Evolutionary conservation across 2,113 vertebrate genomes (phyloP), one percentile per base, ranked within the genome.

Genomic region (Scalopus aquaticus): DNA sequence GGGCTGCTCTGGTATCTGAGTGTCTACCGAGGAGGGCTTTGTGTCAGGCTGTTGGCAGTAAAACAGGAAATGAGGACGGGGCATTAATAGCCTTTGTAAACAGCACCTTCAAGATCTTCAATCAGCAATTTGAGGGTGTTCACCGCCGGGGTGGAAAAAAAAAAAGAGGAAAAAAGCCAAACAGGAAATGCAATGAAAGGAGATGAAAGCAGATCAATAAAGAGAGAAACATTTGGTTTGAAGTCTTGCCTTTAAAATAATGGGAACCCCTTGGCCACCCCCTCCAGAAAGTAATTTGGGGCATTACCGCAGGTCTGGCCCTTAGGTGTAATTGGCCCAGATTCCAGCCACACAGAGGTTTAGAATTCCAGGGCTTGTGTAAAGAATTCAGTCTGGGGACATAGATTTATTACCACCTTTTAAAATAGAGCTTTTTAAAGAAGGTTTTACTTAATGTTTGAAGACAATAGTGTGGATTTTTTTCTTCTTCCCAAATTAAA

Each of bases 181-280:
- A 97, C 97, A 97, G 97, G 97, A 97, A 97, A 97, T 97, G 95
- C 97, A 96, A 76, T 94, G 96, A 96, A 85, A 90, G 92, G 90
- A 97, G 97, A 97, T 97, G 97, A 97, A 97, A 97, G 97, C 85
- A 82, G 95, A 97, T 97, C 97, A 97, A 97, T 97, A 97, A 97
- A 97, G 95, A 92, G 51, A 94, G 95, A 91, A 96, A 92, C 96
- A 92, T 97, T 97, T 96, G 96, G 97, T 97, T 97, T 97, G 95
- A 97, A 97, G 97, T 97, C 91, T 93, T 95, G 88, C 95, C 90
- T 97, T 96, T 96, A 95, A 95, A 97, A 97, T 97, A 93, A 95
- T 91, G 90, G 93, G 78, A 93, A 51, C 76, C 24, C 19, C 15
- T 32, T 0, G 2, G 30, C 82, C 54, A 88, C 93, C 74, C 90